These are phyloP conservation scores for Pyrrhia umbra DNA, from an alignment of 2,888 invertebrate genomes.

Conservation along the genomic window DNA sequence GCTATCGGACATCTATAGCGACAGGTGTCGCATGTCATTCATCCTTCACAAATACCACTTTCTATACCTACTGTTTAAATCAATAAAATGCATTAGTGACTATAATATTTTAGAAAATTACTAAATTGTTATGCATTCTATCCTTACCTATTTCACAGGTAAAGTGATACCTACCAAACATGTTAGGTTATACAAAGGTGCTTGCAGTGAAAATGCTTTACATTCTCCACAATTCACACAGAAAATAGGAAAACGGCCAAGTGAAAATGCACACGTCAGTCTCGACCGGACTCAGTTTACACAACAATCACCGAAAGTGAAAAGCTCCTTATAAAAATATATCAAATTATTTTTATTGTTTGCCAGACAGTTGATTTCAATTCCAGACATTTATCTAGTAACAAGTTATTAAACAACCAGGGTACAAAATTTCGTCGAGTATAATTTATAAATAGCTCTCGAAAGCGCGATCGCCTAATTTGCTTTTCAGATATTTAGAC, in stretches of 20 bases:
- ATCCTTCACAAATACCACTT: too few relatives aligned
- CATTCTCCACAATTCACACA: constrained; percentile 11
- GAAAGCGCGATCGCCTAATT: constrained; percentile 72
- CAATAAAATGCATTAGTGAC: constrained; percentile 9
- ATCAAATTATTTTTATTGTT: constrained; percentile 50
- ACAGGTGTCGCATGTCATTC: too few relatives aligned
- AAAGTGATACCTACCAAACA: constrained; percentile 25
- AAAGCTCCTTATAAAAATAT: constrained; percentile 31
- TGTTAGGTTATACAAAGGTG: constrained; percentile 6
- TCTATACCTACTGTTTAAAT: not conserved
- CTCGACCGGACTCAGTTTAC: constrained; percentile 28
- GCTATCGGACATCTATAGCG: too few relatives aligned
- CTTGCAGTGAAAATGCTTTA: constrained; percentile 26
- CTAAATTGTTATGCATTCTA: not conserved
- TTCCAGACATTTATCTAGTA: constrained; percentile 51
- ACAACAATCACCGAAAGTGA: constrained; percentile 34
- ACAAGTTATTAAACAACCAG: constrained; percentile 58
- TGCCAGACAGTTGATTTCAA: constrained; percentile 29
- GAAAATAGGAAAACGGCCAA: constrained; percentile 39
- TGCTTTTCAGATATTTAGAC: constrained; percentile 72
- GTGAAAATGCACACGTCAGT: constrained; percentile 39
- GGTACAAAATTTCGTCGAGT: constrained; percentile 59
- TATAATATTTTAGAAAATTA: too few relatives aligned
- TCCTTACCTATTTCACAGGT: constrained; percentile 15
- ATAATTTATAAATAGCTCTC: constrained; percentile 72